Evolutionary conservation across 64 coral and sea anemone genomes (phyloP).

Genomic region (Porites lutea): DNA sequence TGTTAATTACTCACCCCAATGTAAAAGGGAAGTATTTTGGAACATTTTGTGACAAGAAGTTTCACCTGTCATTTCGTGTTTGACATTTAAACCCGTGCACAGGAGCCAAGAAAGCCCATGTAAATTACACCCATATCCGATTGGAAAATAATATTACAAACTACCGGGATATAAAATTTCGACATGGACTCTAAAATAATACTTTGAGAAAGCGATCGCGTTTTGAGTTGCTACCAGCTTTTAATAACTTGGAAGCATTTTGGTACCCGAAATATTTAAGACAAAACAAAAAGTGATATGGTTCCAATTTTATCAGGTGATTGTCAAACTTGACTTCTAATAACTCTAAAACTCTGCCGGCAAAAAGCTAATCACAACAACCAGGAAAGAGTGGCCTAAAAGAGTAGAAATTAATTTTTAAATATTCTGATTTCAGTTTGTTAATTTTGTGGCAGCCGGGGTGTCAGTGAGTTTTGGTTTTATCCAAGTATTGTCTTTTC

Average conservation of each 20-base stretch:
- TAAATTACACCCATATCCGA: background rate
- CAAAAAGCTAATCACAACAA: background rate
- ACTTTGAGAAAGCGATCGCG: background rate
- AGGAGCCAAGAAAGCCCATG: background rate
- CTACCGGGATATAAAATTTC: background rate
- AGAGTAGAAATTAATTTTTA: background rate
- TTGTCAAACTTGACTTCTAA: background rate
- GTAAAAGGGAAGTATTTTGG: background rate
- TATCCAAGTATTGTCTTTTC: background rate
- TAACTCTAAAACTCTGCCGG: background rate
- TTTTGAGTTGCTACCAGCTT: background rate
- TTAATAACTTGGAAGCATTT: background rate
- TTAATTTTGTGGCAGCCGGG: background rate
- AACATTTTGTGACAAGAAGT: background rate
- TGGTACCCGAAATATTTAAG: background rate
- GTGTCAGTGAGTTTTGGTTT: background rate
- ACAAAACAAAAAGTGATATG: background rate
- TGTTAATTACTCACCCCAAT: conserved; percentile 20
- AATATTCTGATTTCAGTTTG: conserved; percentile 4
- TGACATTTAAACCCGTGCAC: background rate
- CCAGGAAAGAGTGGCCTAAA: background rate
- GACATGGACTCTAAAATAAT: background rate
- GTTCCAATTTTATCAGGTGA: conserved; percentile 16
- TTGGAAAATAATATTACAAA: background rate
- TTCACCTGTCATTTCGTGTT: conserved; percentile 9